Base-by-base conservation (phyloP, 2,888 invertebrate species). In the Orgyia antiqua region DNA sequence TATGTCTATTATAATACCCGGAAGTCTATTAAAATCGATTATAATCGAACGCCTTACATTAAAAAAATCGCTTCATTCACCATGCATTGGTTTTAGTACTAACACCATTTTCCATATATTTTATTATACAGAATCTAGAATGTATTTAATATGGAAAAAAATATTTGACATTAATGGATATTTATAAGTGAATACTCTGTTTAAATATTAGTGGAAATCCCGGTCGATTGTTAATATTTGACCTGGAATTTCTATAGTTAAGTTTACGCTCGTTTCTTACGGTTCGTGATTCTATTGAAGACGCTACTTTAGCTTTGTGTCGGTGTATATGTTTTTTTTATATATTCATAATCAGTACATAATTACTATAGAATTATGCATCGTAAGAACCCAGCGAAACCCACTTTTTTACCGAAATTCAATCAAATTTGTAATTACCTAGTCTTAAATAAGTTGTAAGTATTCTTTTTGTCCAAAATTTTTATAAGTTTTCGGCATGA, bases 391-490 rank as follows among this genome's bases (percentile, higher is more conserved):
- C n/a, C n/a, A n/a, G n/a, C n/a, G n/a, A n/a, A 42, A 55, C 52
- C 55, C 59, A 61, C 48, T n/a, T 51, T 44, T 54, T 34, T 52
- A 54, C 41, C 54, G 46, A 48, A 55, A 55, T 39, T 44, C 39
- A 51, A 39, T 59, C 45, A 45, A 56, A 54, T 59, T 55, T 67
- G 61, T 61, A 58, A 60, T 64, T 62, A 73, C 63, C 72, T 74
- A 75, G 76, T 75, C 75, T 64, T 60, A 57, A 58, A 51, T 68
- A 60, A 61, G 56, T 54, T 55, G 23, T 62, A 66, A 65, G 65
- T 52, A 64, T 60, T 55, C 56, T 63, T 15, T 58, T 57, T 63
- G 62, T 69, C 68, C 58, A 65, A 36, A 68, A 63, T 64, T 64
- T 58, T 56, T 55, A 59, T 58, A 65, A 51, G 53, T 50, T 52